phyloP scores from a whole-genome alignment of 2,797 vertebrate genomes.

The Myotis findleyi region DNA sequence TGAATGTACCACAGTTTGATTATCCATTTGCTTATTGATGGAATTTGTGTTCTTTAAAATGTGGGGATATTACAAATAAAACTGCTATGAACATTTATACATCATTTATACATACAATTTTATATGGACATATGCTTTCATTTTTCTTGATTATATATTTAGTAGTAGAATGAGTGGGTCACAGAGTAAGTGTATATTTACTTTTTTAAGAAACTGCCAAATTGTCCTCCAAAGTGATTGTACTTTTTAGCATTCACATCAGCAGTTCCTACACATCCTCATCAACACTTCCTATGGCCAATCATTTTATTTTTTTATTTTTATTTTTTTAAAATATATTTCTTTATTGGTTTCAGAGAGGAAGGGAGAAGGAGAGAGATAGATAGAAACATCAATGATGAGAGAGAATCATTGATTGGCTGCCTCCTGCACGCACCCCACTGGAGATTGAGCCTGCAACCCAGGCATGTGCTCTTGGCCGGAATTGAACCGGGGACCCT shows the following conservation, averaged over 20 bases:
- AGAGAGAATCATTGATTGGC: no score
- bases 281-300: not conserved
- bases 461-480: no score
- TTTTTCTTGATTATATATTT: constrained; percentile 22
- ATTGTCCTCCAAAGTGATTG: not conserved
- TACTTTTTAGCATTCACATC: constrained; percentile 15
- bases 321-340: no score
- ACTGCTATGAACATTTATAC: not conserved
- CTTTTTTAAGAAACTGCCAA: not conserved
- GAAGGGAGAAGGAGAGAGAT: no score
- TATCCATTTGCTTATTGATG: not conserved
- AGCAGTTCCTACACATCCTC: not conserved
- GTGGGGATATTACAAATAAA: constrained; percentile 23
- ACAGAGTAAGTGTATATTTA: not conserved
- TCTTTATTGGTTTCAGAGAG: no score
- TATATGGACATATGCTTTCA: not conserved
- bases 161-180: not conserved
- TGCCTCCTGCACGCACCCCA: no score
- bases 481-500: no score
- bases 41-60: not conserved
- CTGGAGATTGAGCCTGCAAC: no score
- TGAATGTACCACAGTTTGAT: not conserved
- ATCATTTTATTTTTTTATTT: no score
- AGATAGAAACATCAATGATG: no score
- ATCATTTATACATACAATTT: not conserved